A percentile compares a stretch with the other conserved stretches of the same genome.
These are phyloP conservation scores for Cotesia glomerata DNA, from an alignment of 1,140 invertebrate genomes.

Conservation along the genomic window DNA sequence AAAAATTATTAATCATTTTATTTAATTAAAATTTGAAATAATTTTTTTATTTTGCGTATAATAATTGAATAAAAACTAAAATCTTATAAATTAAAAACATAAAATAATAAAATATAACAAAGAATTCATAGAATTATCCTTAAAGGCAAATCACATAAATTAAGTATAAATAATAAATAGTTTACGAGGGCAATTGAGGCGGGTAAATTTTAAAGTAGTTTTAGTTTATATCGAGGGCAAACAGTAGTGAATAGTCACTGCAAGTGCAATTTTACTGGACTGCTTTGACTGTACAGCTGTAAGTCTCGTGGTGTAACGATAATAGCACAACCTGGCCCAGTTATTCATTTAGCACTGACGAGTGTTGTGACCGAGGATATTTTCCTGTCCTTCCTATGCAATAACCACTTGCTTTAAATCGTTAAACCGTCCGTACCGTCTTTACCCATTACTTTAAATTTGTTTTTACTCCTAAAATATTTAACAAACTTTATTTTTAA, in stretches of 20 bases:
- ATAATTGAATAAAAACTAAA: too few relatives aligned
- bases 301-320: constrained; percentile 41
- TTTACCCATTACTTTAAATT: too few relatives aligned
- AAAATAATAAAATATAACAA: too few relatives aligned
- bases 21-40: too few relatives aligned
- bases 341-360: constrained; percentile 50
- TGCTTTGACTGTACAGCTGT: neutral
- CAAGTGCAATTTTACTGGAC: constrained; percentile 10
- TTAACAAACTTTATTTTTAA: neutral
- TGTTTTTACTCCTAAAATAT: neutral
- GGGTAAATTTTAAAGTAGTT: constrained; percentile 20
- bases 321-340: constrained; percentile 55
- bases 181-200: neutral
- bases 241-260: neutral
- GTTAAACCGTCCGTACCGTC: neutral
- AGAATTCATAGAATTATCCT: too few relatives aligned
- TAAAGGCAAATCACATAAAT: too few relatives aligned
- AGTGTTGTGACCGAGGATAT: constrained; percentile 35
- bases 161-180: neutral
- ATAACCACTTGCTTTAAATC: constrained; percentile 15
- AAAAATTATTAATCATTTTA: too few relatives aligned
- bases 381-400: constrained; percentile 11
- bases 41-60: too few relatives aligned
- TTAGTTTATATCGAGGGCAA: constrained; percentile 5
- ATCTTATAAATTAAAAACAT: too few relatives aligned